Percentiles rank a stretch among this genome's conserved stretches.
Evolutionary conservation across 2,797 vertebrate species (phyloP).

Genomic region (Numenius phaeopus): DNA sequence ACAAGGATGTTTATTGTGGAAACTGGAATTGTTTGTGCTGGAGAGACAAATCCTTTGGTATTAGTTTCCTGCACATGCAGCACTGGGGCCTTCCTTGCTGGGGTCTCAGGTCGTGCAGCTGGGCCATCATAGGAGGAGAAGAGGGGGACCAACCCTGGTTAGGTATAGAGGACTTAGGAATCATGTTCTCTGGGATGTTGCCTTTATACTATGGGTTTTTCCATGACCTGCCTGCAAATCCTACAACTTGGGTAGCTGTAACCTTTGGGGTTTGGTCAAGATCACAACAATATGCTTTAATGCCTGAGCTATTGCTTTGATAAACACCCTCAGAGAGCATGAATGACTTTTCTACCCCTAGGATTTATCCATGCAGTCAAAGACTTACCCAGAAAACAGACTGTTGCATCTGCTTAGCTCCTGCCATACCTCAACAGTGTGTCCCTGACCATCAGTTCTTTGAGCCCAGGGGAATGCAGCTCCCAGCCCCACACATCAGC

Average conservation of each 20-base stretch:
- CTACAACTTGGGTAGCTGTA: background rate
- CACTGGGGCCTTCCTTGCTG: background rate
- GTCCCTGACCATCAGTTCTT: background rate
- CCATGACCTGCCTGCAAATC: background rate
- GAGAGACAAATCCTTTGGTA: background rate
- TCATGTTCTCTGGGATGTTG: background rate
- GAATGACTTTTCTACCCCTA: background rate
- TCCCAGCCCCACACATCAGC: background rate
- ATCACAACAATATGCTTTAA: background rate
- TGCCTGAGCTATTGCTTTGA: background rate
- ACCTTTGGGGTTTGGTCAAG: background rate
- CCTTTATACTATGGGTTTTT: background rate
- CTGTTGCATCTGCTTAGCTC: background rate
- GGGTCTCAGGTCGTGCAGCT: background rate
- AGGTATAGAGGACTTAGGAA: background rate
- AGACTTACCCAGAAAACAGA: background rate
- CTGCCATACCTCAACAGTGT: background rate
- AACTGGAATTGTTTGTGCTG: background rate
- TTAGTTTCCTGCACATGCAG: background rate
- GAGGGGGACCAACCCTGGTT: background rate
- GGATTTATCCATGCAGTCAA: background rate
- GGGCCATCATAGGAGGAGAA: background rate
- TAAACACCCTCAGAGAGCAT: too few species aligned
- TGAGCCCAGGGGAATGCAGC: background rate
- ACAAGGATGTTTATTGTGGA: background rate